These are phyloP conservation scores for Sebastes variabilis DNA, from an alignment of 2,797 vertebrate species.

Conservation along the genomic window DNA sequence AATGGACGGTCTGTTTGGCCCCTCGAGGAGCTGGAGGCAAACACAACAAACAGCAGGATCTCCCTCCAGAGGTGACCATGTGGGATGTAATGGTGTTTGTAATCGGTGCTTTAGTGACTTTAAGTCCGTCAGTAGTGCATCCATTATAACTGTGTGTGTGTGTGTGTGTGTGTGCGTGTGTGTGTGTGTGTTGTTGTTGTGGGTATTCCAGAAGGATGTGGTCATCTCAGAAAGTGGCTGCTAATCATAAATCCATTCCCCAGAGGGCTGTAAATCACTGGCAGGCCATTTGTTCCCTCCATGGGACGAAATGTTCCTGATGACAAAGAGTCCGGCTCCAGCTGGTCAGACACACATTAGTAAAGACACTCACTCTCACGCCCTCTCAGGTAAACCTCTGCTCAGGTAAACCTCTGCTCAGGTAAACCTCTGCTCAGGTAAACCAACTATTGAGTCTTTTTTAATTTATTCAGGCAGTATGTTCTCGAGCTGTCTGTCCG, in stretches of 20 bases:
- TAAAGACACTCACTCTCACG: background rate
- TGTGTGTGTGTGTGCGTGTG: background rate
- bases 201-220: constrained; percentile 23
- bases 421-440: too few species aligned
- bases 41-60: background rate
- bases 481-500: too few species aligned
- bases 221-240: constrained; percentile 48
- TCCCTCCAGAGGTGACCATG: constrained; percentile 4
- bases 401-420: too few species aligned
- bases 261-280: constrained; percentile 33
- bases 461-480: too few species aligned
- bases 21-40: background rate
- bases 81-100: constrained; percentile 6
- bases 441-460: too few species aligned
- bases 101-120: constrained; percentile 15
- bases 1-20: background rate
- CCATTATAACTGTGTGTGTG: constrained; percentile 29
- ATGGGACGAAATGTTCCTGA: constrained; percentile 4
- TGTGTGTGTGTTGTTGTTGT: background rate
- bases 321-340: background rate
- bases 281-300: constrained; percentile 14
- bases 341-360: background rate
- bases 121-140: constrained; percentile 10
- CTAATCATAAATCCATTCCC: constrained; percentile 49
- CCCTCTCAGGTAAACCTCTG: background rate